phyloP scores from a whole-genome alignment of 2,888 invertebrate genomes.

The Cinara cedri region DNA sequence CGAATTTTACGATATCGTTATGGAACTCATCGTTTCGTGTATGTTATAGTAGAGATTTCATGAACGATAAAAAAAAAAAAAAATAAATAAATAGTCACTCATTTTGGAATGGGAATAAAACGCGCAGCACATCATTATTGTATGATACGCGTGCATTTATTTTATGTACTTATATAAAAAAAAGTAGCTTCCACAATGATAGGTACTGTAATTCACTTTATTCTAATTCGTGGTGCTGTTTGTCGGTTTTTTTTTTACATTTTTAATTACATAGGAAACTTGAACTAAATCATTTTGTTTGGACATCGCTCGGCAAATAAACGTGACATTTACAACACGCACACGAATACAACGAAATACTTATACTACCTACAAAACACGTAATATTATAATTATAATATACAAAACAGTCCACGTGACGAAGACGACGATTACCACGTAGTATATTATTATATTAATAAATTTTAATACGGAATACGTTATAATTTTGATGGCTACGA shows the following conservation, averaged over 20 bases:
- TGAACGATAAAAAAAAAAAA: too few relatives aligned
- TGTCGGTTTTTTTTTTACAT: conserved; percentile 6
- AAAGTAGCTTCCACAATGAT: background rate
- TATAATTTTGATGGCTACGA: background rate
- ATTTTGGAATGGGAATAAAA: conserved; percentile 7
- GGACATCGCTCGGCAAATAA: background rate
- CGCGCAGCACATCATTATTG: too few relatives aligned
- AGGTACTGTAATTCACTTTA: background rate
- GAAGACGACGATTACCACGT: too few relatives aligned
- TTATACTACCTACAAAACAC: background rate
- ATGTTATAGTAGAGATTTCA: too few relatives aligned
- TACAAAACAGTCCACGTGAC: too few relatives aligned
- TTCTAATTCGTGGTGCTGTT: background rate
- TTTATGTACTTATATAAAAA: background rate
- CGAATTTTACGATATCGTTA: conserved; percentile 10
- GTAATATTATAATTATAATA: too few relatives aligned
- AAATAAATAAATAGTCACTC: background rate
- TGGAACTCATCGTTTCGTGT: background rate
- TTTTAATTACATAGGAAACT: background rate
- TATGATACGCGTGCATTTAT: too few relatives aligned
- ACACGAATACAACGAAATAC: too few relatives aligned
- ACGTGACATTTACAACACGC: background rate
- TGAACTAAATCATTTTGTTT: background rate
- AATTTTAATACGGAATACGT: too few relatives aligned
- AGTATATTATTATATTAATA: too few relatives aligned